Evolutionary conservation across 1,140 invertebrate species (phyloP), one percentile per base, ranked within the genome.

Genomic region (Eurosta solidaginis): DNA sequence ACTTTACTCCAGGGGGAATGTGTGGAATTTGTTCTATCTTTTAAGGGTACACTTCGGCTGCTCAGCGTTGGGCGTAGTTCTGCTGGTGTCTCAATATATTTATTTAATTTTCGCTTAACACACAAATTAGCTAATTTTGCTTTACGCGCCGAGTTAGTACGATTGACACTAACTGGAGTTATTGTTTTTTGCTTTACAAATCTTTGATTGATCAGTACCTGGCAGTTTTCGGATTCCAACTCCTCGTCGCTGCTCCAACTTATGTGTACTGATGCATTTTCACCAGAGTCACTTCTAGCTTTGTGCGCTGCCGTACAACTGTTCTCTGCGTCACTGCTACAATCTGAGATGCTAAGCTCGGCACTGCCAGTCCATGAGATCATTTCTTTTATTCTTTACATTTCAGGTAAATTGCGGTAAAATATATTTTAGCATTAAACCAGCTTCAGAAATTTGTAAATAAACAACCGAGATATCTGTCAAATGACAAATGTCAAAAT

Each of bases 321-420:
- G 17, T 47, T 36, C 44, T 75, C 42, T 12, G 29, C 74, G 17
- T 75, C 74, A 29, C 74, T 75, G 29, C 74, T 75, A 10, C 74
- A 75, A 27, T 75, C 74, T n/a, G 74, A 75, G 22, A 75, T 75
- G n/a, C 33, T 68, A 9, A 68, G 33, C 6, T 68, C 59, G 3
- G 59, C n/a, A n/a, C n/a, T n/a, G n/a, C n/a, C n/a, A n/a, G n/a
- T n/a, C n/a, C n/a, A n/a, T n/a, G n/a, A n/a, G n/a, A n/a, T n/a
- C n/a, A n/a, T n/a, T n/a, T n/a, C n/a, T n/a, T n/a, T n/a, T n/a
- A n/a, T n/a, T n/a, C n/a, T n/a, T n/a, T n/a, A n/a, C n/a, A n/a
- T n/a, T n/a, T n/a, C n/a, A n/a, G n/a, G n/a, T n/a, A n/a, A n/a
- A n/a, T n/a, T n/a, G n/a, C n/a, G n/a, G n/a, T n/a, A n/a, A n/a